Evolutionary conservation across 1,140 invertebrate genomes (phyloP).

Genomic region (Trachymyrmex septentrionalis): DNA sequence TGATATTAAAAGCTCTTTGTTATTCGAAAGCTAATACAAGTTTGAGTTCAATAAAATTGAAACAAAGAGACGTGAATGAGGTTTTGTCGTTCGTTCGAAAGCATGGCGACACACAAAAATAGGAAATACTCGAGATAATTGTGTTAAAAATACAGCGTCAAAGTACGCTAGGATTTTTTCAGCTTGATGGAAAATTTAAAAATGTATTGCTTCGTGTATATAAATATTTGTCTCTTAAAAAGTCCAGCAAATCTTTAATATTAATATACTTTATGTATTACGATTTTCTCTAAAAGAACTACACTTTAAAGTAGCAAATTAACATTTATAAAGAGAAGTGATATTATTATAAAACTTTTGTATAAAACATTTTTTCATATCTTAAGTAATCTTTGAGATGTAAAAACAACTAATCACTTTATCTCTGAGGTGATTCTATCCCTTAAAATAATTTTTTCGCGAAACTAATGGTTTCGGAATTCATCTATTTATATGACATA

Average conservation of each 20-base stretch:
- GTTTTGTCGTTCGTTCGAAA: slow-evolving; percentile 41
- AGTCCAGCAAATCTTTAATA: not conserved
- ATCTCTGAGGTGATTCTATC: too few species aligned
- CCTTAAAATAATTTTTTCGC: too few species aligned
- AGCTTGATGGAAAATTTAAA: slow-evolving; percentile 39
- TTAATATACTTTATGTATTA: not conserved
- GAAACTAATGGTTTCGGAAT: too few species aligned
- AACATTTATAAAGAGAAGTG: too few species aligned
- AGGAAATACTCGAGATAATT: not conserved
- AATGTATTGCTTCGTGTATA: not conserved
- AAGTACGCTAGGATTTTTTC: slow-evolving; percentile 26
- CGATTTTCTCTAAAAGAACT: not conserved
- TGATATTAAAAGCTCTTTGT: slow-evolving; percentile 40
- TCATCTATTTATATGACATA: too few species aligned
- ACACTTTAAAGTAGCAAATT: not conserved
- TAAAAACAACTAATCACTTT: too few species aligned
- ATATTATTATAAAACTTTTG: too few species aligned
- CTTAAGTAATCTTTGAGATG: too few species aligned
- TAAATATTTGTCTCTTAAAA: slow-evolving; percentile 18
- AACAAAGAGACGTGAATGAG: slow-evolving; percentile 39
- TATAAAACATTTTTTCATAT: too few species aligned
- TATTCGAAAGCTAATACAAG: slow-evolving; percentile 35
- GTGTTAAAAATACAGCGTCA: slow-evolving; percentile 34
- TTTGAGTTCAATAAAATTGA: slow-evolving; percentile 40
- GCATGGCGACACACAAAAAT: slow-evolving; percentile 21